phyloP scores from a whole-genome alignment of 1,140 invertebrate genomes.

The Mylabris phalerata region DNA sequence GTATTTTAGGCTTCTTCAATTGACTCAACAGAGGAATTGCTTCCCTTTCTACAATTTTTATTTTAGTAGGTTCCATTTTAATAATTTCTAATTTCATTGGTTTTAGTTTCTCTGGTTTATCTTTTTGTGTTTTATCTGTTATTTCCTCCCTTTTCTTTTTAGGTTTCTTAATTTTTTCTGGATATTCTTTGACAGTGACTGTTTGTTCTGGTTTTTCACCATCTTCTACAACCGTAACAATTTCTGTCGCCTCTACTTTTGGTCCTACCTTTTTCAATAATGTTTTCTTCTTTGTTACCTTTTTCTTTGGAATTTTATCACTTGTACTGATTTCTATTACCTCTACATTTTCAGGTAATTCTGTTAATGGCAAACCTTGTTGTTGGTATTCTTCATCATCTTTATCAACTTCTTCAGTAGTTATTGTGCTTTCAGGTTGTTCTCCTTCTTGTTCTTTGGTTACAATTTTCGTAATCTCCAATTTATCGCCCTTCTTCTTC shows the following conservation, averaged over 20 bases:
- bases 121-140: background rate
- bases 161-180: slow-evolving; percentile 8
- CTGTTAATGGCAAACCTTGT: slow-evolving; percentile 25
- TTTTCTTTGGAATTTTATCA: slow-evolving; percentile 35
- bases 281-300: background rate
- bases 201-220: slow-evolving; percentile 38
- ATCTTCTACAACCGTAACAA: slow-evolving; percentile 45
- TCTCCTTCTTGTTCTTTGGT: slow-evolving; percentile 42
- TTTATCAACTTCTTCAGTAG: slow-evolving; percentile 16
- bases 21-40: slow-evolving; percentile 21
- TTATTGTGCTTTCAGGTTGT: slow-evolving; percentile 35
- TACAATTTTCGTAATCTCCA: slow-evolving; percentile 33
- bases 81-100: slow-evolving; percentile 40
- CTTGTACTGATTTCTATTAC: slow-evolving; percentile 40
- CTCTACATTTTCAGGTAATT: slow-evolving; percentile 33
- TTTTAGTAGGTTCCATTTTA: slow-evolving; percentile 16
- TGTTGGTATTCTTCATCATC: slow-evolving; percentile 25
- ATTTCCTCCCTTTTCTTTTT: slow-evolving; percentile 18
- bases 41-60: slow-evolving; percentile 13
- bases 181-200: slow-evolving; percentile 37
- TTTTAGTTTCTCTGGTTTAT: too few species aligned
- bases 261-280: slow-evolving; percentile 6
- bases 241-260: slow-evolving; percentile 42
- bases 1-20: slow-evolving; percentile 33
- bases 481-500: slow-evolving; percentile 33